Base-by-base conservation (phyloP, 2,888 invertebrate genomes). In the Nemapogon koenigi region DNA sequence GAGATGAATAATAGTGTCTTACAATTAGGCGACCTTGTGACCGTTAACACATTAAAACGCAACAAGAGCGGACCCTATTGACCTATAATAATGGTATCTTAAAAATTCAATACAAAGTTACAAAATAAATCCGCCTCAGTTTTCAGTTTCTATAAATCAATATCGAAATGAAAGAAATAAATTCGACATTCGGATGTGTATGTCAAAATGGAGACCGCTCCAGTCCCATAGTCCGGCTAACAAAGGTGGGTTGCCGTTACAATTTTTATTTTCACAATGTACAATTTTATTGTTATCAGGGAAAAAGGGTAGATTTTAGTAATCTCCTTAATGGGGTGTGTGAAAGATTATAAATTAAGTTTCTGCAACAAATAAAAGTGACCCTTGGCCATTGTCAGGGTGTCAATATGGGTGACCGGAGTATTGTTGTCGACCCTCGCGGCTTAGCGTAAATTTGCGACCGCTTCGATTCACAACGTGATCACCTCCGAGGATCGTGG, bases 311-410 rank as follows among this genome's bases (percentile, higher is more conserved):
- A 73, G 67, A 67, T 70, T 70, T 70, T 66, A 51, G 75, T 78
- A 78, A 78, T 76, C 78, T 78, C 65, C 78, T 76, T 78, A 76
- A 78, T 76, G 73, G 76, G 62, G 65, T 75, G 73, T 76, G 75
- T 76, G 75, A 78, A 76, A 80, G 80, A 80, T 80, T 80, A 79
- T 79, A 78, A 78, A 76, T 79, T 78, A 78, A 78, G 76, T 78
- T 76, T 75, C 70, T 70, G 71, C 64, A 70, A 75, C 79, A 76
- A 79, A 79, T 78, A 78, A 76, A 79, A 72, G 59, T 80, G 80
- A 80, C 80, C 80, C 79, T 70, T 62, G 67, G 63, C 57, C 51
- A 72, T 78, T 76, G 76, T 79, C 55, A 44, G 62, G 67, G 76
- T 75, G 80, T 75, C 80, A 72, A 78, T 78, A 76, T 70, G 75